Conservation (phyloP, 1,140 invertebrate genomes). For the Sarcophaga bullata region DNA sequence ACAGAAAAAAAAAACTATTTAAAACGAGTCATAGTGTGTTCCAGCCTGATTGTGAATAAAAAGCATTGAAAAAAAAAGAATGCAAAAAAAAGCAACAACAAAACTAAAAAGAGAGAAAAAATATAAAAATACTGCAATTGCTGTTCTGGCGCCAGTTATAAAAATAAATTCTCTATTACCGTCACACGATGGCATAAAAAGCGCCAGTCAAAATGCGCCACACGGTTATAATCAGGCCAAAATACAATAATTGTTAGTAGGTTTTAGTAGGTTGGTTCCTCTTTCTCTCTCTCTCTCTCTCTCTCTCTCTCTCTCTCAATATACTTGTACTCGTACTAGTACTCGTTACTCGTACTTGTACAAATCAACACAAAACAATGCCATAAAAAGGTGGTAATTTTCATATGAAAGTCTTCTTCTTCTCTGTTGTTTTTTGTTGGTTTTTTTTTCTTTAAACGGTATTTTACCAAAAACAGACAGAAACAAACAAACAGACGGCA, state of each 20-base stretch:
- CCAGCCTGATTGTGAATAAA: constrained; percentile 12
- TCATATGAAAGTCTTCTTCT: constrained; percentile 11
- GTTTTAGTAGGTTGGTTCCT: not conserved
- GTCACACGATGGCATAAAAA: constrained; percentile 25
- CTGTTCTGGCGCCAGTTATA: constrained; percentile 36
- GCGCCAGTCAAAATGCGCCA: constrained; percentile 15
- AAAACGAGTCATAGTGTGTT: constrained; percentile 6
- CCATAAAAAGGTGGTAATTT: constrained; percentile 8
- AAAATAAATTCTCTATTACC: constrained; percentile 37
- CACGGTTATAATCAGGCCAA: constrained; percentile 15
- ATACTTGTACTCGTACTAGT: not conserved
- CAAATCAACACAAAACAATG: not conserved
- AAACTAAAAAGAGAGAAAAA: not conserved
- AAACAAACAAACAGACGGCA: not conserved
- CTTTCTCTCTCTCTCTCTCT: too few relatives aligned
- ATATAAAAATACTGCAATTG: not conserved
- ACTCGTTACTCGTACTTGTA: not conserved
- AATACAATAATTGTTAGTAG: not conserved
- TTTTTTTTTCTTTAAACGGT: too few relatives aligned
- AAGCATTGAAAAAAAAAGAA: not conserved
- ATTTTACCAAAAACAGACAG: not conserved
- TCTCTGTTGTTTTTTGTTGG: too few relatives aligned
- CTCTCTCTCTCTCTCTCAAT: too few relatives aligned
- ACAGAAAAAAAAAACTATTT: not conserved
- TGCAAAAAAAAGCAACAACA: too few relatives aligned